These are phyloP conservation scores for Zele albiditarsus DNA, from an alignment of 2,888 invertebrate genomes.

Conservation along the genomic window DNA sequence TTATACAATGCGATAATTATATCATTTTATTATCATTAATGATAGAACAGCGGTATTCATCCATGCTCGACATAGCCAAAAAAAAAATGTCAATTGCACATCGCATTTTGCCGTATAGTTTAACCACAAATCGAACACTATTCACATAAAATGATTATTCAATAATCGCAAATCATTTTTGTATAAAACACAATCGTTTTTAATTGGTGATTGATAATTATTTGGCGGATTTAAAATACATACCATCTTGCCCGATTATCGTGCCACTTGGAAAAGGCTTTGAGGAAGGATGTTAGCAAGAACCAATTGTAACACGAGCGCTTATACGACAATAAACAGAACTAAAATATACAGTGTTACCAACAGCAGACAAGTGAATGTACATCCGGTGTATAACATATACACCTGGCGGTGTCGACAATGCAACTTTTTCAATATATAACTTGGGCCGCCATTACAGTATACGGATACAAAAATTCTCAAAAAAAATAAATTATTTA, in stretches of 20 bases:
- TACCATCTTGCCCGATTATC: constrained; percentile 64
- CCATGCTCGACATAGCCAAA: constrained; percentile 47
- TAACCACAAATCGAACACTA: constrained; percentile 44
- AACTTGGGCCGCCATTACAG: not conserved
- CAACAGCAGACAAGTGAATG: not conserved
- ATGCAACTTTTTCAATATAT: not conserved
- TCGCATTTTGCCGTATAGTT: constrained; percentile 32
- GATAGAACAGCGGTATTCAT: constrained; percentile 40
- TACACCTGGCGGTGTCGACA: not conserved
- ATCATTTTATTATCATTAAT: not conserved
- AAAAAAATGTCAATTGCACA: constrained; percentile 31
- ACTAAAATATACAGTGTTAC: constrained; percentile 2
- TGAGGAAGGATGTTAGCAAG: constrained; percentile 48
- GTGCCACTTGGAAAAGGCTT: constrained; percentile 56
- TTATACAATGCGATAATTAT: not conserved
- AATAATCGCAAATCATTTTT: constrained; percentile 39
- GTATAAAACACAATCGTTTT: constrained; percentile 37
- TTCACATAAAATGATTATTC: constrained; percentile 29
- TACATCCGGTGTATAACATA: not conserved
- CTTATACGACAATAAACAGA: not conserved
- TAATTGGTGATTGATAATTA: constrained; percentile 56
- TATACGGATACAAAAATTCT: not conserved
- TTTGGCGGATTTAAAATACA: constrained; percentile 64
- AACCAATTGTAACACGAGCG: constrained; percentile 34
- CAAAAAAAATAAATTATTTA: not conserved